phyloP scores from a whole-genome alignment of 1,140 invertebrate genomes.

The Oscheius sp. region DNA sequence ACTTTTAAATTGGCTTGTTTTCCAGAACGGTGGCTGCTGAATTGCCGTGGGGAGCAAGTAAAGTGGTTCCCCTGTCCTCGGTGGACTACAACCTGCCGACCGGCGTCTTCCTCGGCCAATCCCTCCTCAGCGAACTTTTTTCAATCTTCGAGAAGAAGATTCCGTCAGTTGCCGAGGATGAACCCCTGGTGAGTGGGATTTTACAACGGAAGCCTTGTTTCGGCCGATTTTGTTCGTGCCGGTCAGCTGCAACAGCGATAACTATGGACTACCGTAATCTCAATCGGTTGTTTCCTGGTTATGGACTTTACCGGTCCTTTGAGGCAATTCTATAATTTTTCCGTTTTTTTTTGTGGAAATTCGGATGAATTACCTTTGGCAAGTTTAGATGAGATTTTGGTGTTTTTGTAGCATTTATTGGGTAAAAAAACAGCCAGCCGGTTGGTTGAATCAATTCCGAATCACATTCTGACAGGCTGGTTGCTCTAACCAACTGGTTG shows the following conservation, averaged over 20 bases:
- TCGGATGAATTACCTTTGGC: too few species aligned
- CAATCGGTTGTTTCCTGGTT: too few species aligned
- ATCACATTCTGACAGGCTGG: too few species aligned
- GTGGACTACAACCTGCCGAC: slow-evolving; percentile 39
- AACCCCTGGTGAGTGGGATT: slow-evolving; percentile 44
- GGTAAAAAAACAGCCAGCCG: too few species aligned
- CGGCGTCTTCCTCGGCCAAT: slow-evolving; percentile 24
- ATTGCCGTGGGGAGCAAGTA: slow-evolving; percentile 51
- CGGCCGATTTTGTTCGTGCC: not conserved
- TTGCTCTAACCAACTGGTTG: too few species aligned
- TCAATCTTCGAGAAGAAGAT: slow-evolving; percentile 52
- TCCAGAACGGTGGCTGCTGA: slow-evolving; percentile 47
- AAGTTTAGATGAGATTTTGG: too few species aligned
- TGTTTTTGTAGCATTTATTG: too few species aligned
- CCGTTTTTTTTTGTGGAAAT: too few species aligned
- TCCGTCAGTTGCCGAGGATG: slow-evolving; percentile 44
- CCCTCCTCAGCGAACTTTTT: slow-evolving; percentile 49
- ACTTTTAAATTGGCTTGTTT: not conserved
- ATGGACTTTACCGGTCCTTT: too few species aligned
- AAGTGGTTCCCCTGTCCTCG: slow-evolving; percentile 38
- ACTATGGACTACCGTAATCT: too few species aligned
- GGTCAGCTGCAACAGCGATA: not conserved
- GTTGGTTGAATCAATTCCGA: too few species aligned
- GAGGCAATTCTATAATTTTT: too few species aligned
- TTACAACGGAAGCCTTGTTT: not conserved